phyloP scores from a whole-genome alignment of 2,113 vertebrate species.

The Plectropomus leopardus region DNA sequence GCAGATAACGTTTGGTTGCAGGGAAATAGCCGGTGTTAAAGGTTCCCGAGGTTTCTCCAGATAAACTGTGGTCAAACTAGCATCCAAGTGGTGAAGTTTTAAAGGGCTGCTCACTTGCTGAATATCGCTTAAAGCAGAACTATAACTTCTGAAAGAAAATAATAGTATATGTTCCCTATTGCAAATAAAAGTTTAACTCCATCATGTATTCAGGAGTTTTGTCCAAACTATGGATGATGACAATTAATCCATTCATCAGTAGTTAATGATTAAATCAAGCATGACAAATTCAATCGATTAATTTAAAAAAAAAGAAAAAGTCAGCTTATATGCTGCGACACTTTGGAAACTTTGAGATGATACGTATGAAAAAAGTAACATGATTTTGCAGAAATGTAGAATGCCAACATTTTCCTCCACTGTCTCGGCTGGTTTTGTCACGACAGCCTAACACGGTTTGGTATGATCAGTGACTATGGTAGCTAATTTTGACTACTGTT shows the following conservation, averaged over 20 bases:
- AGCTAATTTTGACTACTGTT: not conserved
- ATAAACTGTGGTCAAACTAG: slow-evolving; percentile 19
- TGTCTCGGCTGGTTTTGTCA: not conserved
- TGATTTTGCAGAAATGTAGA: no score
- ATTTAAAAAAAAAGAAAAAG: no score
- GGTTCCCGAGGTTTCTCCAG: slow-evolving; percentile 8
- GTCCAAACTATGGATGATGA: not conserved
- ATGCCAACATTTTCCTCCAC: no score
- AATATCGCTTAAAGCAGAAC: not conserved
- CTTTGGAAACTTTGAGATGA: no score
- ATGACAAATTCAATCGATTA: no score
- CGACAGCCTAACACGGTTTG: not conserved
- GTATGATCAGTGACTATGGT: not conserved
- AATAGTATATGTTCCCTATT: not conserved
- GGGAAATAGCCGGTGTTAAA: slow-evolving; percentile 24
- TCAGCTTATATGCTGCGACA: no score
- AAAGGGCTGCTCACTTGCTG: not conserved
- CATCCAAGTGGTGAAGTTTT: slow-evolving; percentile 12
- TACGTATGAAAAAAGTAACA: no score
- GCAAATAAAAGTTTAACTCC: not conserved
- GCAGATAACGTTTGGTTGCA: slow-evolving; percentile 42
- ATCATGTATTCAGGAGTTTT: not conserved
- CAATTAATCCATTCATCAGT: no score
- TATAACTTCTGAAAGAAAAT: slow-evolving; percentile 7
- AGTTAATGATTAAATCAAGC: no score